Evolutionary conservation across 2,113 vertebrate genomes (phyloP).

Genomic region (Phocoena phocoena): DNA sequence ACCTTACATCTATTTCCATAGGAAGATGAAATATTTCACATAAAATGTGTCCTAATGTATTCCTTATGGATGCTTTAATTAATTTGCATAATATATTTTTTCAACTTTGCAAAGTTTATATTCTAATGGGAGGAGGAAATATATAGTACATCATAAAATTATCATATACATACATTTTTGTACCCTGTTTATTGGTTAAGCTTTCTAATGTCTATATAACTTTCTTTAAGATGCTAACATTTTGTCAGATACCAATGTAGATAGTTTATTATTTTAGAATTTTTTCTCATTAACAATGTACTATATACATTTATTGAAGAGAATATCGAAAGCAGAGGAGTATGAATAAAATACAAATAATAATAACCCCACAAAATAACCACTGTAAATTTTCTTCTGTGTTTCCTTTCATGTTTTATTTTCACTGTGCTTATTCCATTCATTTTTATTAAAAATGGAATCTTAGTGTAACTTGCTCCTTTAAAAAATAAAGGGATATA

Average conservation of each 20-base stretch:
- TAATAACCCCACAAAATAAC: not conserved
- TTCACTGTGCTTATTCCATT: not conserved
- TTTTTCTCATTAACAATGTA: not conserved
- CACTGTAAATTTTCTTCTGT: not conserved
- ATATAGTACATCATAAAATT: not conserved
- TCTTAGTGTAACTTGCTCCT: not conserved
- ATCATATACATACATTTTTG: not conserved
- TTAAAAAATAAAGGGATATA: not conserved
- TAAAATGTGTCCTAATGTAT: not conserved
- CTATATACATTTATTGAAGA: not conserved
- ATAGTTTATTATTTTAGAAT: not conserved
- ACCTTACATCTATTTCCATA: not conserved
- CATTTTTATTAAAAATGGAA: not conserved
- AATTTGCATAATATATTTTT: not conserved
- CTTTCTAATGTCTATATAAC: not conserved
- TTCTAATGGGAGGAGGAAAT: not conserved
- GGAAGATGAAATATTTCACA: not conserved
- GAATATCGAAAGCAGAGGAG: not conserved
- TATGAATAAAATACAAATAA: not conserved
- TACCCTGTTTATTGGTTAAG: not conserved
- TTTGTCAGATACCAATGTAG: not conserved
- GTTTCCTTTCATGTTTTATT: not conserved
- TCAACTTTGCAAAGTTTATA: not conserved
- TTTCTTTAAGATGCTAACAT: not conserved
- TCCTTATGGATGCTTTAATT: not conserved